Evolutionary conservation across 1,140 invertebrate genomes (phyloP), one percentile per base, ranked within the genome.

Genomic region (Paramacrobiotus metropolitanus): DNA sequence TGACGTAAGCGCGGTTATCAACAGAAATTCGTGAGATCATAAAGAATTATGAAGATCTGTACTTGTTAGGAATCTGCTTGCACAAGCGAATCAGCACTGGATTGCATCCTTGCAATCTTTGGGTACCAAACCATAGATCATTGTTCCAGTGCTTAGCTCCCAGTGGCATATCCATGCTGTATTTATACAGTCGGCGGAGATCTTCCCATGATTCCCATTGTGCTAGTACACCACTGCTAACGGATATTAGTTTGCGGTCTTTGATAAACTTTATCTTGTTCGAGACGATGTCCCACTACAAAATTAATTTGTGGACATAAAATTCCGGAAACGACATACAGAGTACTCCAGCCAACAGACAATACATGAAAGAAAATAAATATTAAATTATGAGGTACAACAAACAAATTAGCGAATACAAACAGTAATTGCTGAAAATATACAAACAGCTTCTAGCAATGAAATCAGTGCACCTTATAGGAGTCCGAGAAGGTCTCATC

Each of bases 211-310:
- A 73, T 30, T 70, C 69, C 74, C 74, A 76, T 29, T 72, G 68
- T n/a, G 68, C 70, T 29, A 20, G 48, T 4, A 28, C 15, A 18
- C 48, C 64, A 1, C 66, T 67, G 0, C 67, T 68, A 59, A 71
- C 65, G 59, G 69, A 66, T 15, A 76, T 71, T 1, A 74, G 55
- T 60, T 71, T 73, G 2, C 69, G 73, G 44, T 70, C 66, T 1
- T 70, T 65, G 40, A 73, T 68, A 24, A 74, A 68, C 44, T 69
- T 67, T 1, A 67, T 61, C 63, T 75, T 76, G 29, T 68, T 68
- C 45, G 67, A 71, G 0, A 72, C 68, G 30, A 76, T 74, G 60
- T 75, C 72, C 72, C 72, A 75, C 75, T 76, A 68, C 3, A 44
- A 44, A 30, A 21, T 31, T n/a, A n/a, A n/a, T n/a, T n/a, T n/a